Conservation (phyloP, 2,888 invertebrate species). For the Apotomis betuletana region DNA sequence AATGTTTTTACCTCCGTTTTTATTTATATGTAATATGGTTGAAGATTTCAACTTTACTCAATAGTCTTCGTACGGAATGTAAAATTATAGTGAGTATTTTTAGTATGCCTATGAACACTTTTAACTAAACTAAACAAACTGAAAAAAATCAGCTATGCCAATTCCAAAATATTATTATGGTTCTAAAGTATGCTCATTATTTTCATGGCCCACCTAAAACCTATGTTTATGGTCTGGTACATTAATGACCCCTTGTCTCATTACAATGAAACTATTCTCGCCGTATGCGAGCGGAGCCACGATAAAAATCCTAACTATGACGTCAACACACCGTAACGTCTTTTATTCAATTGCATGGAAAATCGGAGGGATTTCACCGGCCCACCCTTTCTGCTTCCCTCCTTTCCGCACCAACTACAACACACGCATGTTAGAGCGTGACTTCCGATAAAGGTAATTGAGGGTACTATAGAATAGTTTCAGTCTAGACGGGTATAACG, state of each 20-base stretch:
- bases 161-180: too few relatives aligned
- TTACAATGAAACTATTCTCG: conserved; percentile 19
- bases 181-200: too few relatives aligned
- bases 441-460: conserved; percentile 42
- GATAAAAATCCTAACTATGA: conserved; percentile 42
- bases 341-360: conserved; percentile 44
- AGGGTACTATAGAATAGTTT: conserved; percentile 43
- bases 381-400: conserved; percentile 38
- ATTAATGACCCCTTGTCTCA: background rate
- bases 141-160: too few relatives aligned
- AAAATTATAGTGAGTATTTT: too few relatives aligned
- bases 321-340: conserved; percentile 43
- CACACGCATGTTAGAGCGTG: conserved; percentile 13
- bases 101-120: too few relatives aligned
- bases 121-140: too few relatives aligned
- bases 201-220: too few relatives aligned
- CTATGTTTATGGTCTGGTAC: background rate
- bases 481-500: conserved; percentile 40
- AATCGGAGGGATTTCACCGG: conserved; percentile 42
- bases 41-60: too few relatives aligned
- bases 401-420: conserved; percentile 22
- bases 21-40: too few relatives aligned
- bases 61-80: too few relatives aligned
- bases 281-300: conserved; percentile 32
- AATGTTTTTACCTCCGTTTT: too few relatives aligned